Conservation (phyloP, 92 coral and sea anemone species). For the Paramuricea clavata region DNA sequence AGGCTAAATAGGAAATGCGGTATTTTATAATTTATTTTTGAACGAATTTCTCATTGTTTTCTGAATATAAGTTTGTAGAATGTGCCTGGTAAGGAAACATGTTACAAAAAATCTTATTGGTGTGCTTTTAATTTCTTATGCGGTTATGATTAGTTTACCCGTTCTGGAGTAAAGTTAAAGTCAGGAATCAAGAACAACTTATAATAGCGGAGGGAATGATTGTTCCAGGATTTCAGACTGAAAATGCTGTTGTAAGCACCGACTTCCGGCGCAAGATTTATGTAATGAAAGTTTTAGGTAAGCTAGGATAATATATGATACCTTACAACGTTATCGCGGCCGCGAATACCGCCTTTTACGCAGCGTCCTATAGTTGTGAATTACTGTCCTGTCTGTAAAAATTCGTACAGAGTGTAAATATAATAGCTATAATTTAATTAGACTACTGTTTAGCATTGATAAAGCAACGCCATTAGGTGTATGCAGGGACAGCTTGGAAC, state of each 20-base stretch:
- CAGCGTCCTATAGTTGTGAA: too few species aligned
- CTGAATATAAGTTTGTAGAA: not conserved
- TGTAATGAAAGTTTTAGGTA: constrained; percentile 3
- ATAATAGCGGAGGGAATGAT: constrained; percentile 2
- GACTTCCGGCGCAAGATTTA: not conserved
- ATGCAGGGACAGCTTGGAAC: too few species aligned
- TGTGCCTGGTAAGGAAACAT: too few species aligned
- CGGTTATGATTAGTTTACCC: constrained; percentile 11
- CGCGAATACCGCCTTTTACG: too few species aligned
- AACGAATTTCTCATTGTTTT: too few species aligned
- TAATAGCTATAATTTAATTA: too few species aligned
- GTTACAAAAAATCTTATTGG: not conserved
- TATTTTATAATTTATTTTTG: too few species aligned
- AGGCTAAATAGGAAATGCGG: too few species aligned
- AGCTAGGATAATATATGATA: not conserved
- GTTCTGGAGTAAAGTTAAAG: constrained; percentile 19
- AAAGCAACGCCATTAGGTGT: too few species aligned
- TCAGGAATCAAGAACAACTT: not conserved
- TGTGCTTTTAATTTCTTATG: not conserved
- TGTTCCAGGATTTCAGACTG: constrained; percentile 17
- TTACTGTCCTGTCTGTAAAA: too few species aligned
- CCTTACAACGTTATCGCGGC: not conserved
- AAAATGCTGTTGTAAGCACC: not conserved
- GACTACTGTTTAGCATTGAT: too few species aligned
- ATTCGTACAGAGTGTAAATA: too few species aligned